phyloP scores from a whole-genome alignment of 2,888 invertebrate genomes.

The Noctua fimbriata region DNA sequence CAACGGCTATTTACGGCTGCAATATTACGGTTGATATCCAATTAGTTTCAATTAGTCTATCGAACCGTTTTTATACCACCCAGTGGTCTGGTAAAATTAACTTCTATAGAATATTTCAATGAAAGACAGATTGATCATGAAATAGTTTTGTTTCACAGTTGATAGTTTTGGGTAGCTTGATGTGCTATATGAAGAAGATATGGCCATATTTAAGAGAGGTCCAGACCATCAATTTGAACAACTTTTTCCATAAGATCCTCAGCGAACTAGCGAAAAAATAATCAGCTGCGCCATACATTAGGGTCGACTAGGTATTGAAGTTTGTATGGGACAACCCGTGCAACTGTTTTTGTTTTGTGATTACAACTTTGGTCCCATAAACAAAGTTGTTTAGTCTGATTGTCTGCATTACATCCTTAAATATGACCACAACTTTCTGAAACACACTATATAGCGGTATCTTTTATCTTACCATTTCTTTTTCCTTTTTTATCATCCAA shows the following conservation, averaged over 20 bases:
- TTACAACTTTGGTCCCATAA: not conserved
- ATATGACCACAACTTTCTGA: not conserved
- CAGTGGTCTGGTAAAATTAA: conserved; percentile 39
- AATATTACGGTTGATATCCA: conserved; percentile 32
- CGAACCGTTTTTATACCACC: conserved; percentile 48
- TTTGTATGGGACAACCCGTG: not conserved
- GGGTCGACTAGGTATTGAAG: not conserved
- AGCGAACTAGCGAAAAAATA: not conserved
- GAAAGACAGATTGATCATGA: not conserved
- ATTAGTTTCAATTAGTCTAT: conserved; percentile 50
- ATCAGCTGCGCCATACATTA: too few species aligned
- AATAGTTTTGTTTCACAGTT: not conserved
- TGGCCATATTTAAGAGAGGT: not conserved
- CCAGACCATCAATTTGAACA: not conserved
- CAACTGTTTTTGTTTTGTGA: not conserved
- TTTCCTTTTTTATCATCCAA: not conserved
- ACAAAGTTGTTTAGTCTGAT: not conserved
- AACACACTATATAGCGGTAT: not conserved
- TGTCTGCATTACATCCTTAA: too few species aligned
- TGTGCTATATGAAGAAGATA: too few species aligned
- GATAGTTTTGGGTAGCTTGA: too few species aligned
- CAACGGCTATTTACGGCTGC: not conserved
- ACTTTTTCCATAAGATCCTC: not conserved
- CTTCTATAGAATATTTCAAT: not conserved
- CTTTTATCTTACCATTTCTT: not conserved